phyloP scores from a whole-genome alignment of 2,888 invertebrate species.

The Parnassius apollo region DNA sequence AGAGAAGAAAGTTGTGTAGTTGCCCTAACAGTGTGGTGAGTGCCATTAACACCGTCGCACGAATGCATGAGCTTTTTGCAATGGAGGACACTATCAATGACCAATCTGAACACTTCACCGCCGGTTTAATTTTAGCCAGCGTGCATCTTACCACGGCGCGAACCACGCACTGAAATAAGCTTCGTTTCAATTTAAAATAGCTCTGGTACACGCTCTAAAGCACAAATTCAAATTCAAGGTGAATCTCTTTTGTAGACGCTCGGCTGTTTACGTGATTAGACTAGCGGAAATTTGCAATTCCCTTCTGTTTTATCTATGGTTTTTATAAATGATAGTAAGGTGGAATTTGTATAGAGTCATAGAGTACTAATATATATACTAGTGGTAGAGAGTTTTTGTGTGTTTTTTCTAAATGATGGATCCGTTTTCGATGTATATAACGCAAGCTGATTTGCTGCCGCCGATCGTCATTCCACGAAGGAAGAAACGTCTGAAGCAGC shows the following conservation, averaged over 20 bases:
- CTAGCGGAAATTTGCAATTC: conserved; percentile 35
- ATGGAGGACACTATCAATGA: conserved; percentile 11
- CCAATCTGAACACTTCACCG: conserved; percentile 18
- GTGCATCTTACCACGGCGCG: conserved; percentile 61
- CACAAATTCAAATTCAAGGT: conserved; percentile 79
- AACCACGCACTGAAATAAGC: conserved; percentile 71
- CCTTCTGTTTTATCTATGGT: conserved; percentile 17
- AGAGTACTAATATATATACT: too few species aligned
- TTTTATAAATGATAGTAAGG: conserved; percentile 3
- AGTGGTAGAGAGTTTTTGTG: neutral
- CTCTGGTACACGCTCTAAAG: conserved; percentile 60
- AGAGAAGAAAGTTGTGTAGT: conserved; percentile 54
- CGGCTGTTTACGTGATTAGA: conserved; percentile 52
- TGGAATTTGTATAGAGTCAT: neutral
- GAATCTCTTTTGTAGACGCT: conserved; percentile 50
- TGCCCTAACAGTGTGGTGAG: conserved; percentile 78
- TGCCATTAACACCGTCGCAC: conserved; percentile 57
- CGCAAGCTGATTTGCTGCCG: conserved; percentile 65
- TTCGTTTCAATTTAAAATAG: conserved; percentile 75
- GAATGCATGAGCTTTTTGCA: conserved; percentile 25
- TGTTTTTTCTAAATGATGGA: conserved; percentile 49
- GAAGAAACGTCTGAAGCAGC: conserved; percentile 71
- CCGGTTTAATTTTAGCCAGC: conserved; percentile 55
- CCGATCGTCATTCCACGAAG: conserved; percentile 68
- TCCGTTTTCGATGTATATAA: conserved; percentile 74